Base-by-base conservation (phyloP, 2,888 invertebrate genomes). In the Seira musarum region DNA sequence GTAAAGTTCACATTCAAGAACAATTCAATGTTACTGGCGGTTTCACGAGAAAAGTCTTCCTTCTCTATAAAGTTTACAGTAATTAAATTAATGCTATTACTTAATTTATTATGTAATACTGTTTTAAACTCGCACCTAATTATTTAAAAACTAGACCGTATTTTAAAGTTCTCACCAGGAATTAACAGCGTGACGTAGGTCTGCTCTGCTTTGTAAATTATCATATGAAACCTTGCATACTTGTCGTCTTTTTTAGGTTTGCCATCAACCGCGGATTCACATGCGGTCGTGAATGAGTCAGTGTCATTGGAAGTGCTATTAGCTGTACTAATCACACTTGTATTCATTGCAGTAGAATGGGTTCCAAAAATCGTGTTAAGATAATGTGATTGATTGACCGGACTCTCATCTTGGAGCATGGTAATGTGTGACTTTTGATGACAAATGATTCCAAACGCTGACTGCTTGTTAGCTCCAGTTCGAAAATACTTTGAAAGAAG, bases 401-500 rank as follows among this genome's bases (percentile, higher is more conserved):
- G 40, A 40, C 40, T 35, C 2, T 64, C 64, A 25, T 81, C 76
- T 53, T 74, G 17, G 1, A 67, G 15, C 10, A 86, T 46, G 0
- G 84, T 83, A 3, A 86, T 63, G 30, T 81, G 83, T 8, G 83
- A 83, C 30, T 83, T 82, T 17, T 82, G 70, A 40, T 86, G 85
- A 40, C 83, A 79, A 35, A 87, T 83, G 66, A 87, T 80, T 60
- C 87, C 87, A 74, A 73, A 85, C 0, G 83, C 82, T 1, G 84
- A 84, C 53, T 84, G 84, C 40, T 84, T 82, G 22, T 85, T 84
- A 19, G 84, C 83, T 24, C 85, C 87, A 40, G 81, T 77, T 0
- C 82, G 72, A 73, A 85, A 85, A 89, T 93, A 93, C 88, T 93
- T 93, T 13, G 96, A 96, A 83, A 97, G 91, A 60, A 97, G 90